Base-by-base conservation (phyloP, 2,888 invertebrate genomes). In the Eristalis arbustorum region DNA sequence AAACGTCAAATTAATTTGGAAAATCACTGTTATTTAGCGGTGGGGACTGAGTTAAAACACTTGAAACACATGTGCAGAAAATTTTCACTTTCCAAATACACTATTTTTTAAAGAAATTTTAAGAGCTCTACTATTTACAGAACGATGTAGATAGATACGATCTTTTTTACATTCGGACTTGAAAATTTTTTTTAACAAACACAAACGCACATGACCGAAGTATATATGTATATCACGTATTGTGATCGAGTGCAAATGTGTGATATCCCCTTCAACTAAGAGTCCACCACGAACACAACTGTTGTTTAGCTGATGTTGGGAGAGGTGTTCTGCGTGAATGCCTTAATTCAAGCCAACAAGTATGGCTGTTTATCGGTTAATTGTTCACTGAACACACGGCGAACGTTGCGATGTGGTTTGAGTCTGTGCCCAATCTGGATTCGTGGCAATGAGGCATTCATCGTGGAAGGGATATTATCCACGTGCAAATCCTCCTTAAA, bases 121-220 rank as follows among this genome's bases (percentile, higher is more conserved):
- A 63, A 63, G 76, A 77, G 69, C 81, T 85, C 81, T 85, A 77
- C 76, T 81, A 85, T 73, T 76, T 85, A 84, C 84, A 80, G 84
- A 84, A 64, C 84, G 49, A 79, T 66, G 67, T 69, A 75, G 71
- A 64, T 80, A 71, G 49, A 49, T 49, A 49, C 49, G 75, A 75
- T 66, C 71, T 75, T 76, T 80, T 75, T 75, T 62, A 76, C 72
- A 73, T 64, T 82, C 82, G 77, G 66, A 66, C 66, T 66, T 64
- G 22, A 59, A 49, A 49, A 8, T 13, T 79, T 63, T 59, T n/a
- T 25, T 69, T 73, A 56, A 78, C 74, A 49, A 69, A 69, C 59
- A 73, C 72, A 69, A 18, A 11, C 22, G 42, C 31, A 10, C 22
- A n/a, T 42, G 73, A 73, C 57, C 69, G 62, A 56, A 31, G 62